Conservation (phyloP, 2,113 vertebrate species). For the Nothobranchius kuhntae region DNA sequence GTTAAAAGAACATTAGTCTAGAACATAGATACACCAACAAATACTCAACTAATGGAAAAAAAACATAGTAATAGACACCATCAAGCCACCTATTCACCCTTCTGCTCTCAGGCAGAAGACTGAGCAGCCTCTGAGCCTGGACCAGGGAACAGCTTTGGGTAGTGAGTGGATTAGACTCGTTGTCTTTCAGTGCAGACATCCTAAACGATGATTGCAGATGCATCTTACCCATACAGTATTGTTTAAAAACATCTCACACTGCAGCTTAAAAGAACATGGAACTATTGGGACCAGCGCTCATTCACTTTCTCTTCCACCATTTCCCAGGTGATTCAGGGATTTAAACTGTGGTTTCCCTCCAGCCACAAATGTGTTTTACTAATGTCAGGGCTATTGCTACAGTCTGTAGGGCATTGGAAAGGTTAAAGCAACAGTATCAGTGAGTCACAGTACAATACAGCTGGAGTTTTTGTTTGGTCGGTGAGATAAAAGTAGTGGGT, state of each 20-base stretch:
- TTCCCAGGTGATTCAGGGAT: constrained; percentile 28
- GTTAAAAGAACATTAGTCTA: too few relatives aligned
- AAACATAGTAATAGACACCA: too few relatives aligned
- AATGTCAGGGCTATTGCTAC: constrained; percentile 28
- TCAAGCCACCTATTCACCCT: too few relatives aligned
- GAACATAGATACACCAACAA: too few relatives aligned
- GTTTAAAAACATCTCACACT: constrained; percentile 11
- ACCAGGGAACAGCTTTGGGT: too few relatives aligned
- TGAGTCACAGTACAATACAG: constrained; percentile 10
- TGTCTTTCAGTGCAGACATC: background rate
- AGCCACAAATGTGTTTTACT: constrained; percentile 10
- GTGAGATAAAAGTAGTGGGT: background rate
- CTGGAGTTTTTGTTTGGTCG: background rate
- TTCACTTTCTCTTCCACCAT: constrained; percentile 33
- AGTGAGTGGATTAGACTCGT: too few relatives aligned
- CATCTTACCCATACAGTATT: background rate
- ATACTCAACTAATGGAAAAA: too few relatives aligned
- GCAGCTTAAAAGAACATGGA: constrained; percentile 28
- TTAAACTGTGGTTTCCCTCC: constrained; percentile 23
- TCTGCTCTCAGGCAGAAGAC: too few relatives aligned
- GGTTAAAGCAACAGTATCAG: constrained; percentile 14
- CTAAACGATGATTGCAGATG: background rate
- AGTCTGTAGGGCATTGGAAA: constrained; percentile 24
- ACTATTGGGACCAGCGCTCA: constrained; percentile 11
- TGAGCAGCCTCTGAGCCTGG: too few relatives aligned